Conservation (phyloP, 2,797 vertebrate species). For the Caiman crocodilus region DNA sequence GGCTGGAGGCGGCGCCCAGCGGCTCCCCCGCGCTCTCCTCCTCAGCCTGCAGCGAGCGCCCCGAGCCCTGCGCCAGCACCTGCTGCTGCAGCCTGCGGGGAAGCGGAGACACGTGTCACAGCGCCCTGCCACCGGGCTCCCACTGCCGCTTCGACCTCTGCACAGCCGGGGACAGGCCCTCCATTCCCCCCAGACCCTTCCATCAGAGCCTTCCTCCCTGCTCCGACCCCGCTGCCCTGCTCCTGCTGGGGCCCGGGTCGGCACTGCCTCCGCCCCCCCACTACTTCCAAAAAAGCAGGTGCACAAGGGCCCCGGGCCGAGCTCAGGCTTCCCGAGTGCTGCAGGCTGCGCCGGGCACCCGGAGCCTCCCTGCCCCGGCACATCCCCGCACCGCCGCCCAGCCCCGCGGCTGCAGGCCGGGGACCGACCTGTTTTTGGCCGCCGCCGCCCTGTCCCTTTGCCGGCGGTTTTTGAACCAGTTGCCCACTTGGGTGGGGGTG, state of each 20-base stretch:
- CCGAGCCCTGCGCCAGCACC: conserved; percentile 92
- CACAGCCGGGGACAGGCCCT: fast-evolving
- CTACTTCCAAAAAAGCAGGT: background rate
- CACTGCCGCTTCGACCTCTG: fast-evolving
- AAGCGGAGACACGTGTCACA: conserved; percentile 46
- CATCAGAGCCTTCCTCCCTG: background rate
- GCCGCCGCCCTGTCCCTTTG: conserved; percentile 98
- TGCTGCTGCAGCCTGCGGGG: conserved; percentile 95
- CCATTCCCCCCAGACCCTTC: too few species aligned
- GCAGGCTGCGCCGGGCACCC: background rate
- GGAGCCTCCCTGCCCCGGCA: background rate
- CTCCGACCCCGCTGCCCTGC: fast-evolving
- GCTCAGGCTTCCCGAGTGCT: too few species aligned
- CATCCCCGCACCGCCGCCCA: background rate
- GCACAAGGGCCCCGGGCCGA: fast-evolving
- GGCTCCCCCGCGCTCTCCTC: conserved; percentile 91
- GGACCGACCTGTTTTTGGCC: conserved; percentile 95
- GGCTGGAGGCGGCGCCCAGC: conserved; percentile 91
- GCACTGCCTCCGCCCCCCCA: too few species aligned
- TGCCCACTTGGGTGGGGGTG: conserved; percentile 98
- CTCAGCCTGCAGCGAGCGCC: conserved; percentile 91
- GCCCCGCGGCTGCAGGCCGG: background rate
- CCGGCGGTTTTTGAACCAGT: conserved; percentile 99
- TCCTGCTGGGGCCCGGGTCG: background rate
- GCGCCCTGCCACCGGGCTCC: background rate